Conservation (phyloP, 2,797 vertebrate species). For the Sebastes itinus region DNA sequence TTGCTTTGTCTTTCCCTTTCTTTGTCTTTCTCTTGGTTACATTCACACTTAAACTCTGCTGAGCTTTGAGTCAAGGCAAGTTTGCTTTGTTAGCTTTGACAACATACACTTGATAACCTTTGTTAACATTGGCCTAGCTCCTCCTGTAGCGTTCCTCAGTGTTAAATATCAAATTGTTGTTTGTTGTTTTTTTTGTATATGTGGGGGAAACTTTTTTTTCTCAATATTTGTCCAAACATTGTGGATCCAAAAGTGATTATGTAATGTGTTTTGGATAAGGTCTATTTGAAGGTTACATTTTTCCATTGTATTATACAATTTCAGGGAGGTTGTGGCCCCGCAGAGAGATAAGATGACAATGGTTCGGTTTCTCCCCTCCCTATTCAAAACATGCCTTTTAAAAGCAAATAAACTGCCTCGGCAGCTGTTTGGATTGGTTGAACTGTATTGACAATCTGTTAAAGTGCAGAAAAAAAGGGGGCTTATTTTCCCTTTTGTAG, state of each 20-base stretch:
- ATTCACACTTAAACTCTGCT: constrained; percentile 1
- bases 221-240: not conserved
- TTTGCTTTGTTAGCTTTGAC: not conserved
- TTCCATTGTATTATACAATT: constrained; percentile 12
- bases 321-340: constrained; percentile 17
- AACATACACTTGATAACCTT: not conserved
- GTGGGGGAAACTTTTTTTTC: not conserved
- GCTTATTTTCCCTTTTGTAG: constrained; percentile 76
- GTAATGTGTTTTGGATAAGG: constrained; percentile 12
- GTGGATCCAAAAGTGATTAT: not conserved
- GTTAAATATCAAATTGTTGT: not conserved
- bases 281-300: constrained; percentile 24
- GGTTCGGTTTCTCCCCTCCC: constrained; percentile 24
- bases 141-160: not conserved
- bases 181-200: not conserved
- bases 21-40: not conserved
- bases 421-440: constrained; percentile 67
- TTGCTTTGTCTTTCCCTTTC: constrained; percentile 11
- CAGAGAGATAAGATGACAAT: constrained; percentile 35
- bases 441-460: constrained; percentile 76
- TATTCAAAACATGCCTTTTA: constrained; percentile 63
- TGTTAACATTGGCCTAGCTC: not conserved
- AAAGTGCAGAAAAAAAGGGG: constrained; percentile 58
- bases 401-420: constrained; percentile 69
- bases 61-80: not conserved